Conservation (phyloP, 2,888 invertebrate genomes). For the Temnothorax ravouxi region DNA sequence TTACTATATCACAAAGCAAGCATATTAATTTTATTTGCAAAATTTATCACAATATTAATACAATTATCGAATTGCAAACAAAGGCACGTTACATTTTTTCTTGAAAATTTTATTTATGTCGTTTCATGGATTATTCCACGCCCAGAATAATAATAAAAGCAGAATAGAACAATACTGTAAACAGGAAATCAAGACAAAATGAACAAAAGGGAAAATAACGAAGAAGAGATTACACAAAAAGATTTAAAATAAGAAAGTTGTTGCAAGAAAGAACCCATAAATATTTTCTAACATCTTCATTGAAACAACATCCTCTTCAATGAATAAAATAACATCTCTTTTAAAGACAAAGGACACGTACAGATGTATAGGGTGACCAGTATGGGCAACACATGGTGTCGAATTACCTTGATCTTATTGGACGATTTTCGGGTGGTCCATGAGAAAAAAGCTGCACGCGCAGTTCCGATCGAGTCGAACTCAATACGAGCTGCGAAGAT, state of each 20-base stretch:
- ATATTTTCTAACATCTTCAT: not conserved
- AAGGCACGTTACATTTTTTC: not conserved
- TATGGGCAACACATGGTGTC: slow-evolving; percentile 65
- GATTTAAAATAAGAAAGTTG: not conserved
- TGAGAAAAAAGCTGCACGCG: slow-evolving; percentile 43
- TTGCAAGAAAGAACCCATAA: not conserved
- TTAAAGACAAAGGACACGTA: slow-evolving; percentile 53
- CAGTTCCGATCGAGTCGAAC: slow-evolving; percentile 54
- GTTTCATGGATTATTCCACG: not conserved
- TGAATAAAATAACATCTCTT: slow-evolving; percentile 32
- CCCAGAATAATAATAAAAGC: not conserved
- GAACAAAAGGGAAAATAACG: slow-evolving; percentile 3
- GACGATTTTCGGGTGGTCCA: slow-evolving; percentile 78
- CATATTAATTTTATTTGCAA: slow-evolving; percentile 8
- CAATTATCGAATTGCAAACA: not conserved
- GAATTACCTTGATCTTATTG: slow-evolving; percentile 68
- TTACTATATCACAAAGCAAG: not conserved
- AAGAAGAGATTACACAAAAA: not conserved
- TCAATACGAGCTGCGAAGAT: slow-evolving; percentile 71
- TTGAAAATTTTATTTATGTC: not conserved
- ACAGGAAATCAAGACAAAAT: not conserved
- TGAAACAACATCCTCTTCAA: slow-evolving; percentile 25
- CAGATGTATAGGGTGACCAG: slow-evolving; percentile 61
- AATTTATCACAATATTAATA: not conserved
- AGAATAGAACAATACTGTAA: not conserved